Evolutionary conservation across 2,888 invertebrate genomes (phyloP), one percentile per base, ranked within the genome.

Genomic region (Polyploca ridens): DNA sequence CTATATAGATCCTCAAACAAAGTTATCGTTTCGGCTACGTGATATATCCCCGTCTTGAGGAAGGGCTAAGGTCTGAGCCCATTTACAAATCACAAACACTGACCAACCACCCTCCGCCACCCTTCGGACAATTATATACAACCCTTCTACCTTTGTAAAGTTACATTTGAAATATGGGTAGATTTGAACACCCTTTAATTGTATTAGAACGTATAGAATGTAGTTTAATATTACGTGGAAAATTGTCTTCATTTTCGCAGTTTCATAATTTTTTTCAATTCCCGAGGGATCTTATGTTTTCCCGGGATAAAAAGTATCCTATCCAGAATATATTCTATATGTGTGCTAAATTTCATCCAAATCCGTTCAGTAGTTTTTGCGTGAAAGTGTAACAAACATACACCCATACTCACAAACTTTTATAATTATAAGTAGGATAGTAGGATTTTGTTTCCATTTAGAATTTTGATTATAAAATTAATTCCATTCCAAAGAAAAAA

Each of bases 71-170:
- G 93, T 90, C 91, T 89, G 89, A 90, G 85, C 92, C 93, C 93
- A 92, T 94, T 94, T 94, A 94, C 93, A 93, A 94, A 93, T 94
- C 93, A 93, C 93, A 94, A 94, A 94, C 92, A 93, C 90, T 93
- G 93, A 93, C 93, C 93, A 90, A 66, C 72, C 72, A 61, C 71
- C 74, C 66, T 62, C 66, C 66, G 69, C 74, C 35, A 16, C 73
- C 78, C 76, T 81, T 72, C 78, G 79, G 77, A 84, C 88, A 89
- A 88, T 89, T 89, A 88, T 84, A 84, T 81, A 83, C 84, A 85
- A 84, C 86, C 86, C 83, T 81, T 79, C 77, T 74, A 87, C 90
- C 88, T 89, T 83, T 80, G 75, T 79, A 80, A 78, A 84, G 85
- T 84, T 88, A 85, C 85, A 78, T 84, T 90, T 91, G 91, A 91